phyloP scores from a whole-genome alignment of 2,797 vertebrate species.

The Sebastes kiyomatsui region DNA sequence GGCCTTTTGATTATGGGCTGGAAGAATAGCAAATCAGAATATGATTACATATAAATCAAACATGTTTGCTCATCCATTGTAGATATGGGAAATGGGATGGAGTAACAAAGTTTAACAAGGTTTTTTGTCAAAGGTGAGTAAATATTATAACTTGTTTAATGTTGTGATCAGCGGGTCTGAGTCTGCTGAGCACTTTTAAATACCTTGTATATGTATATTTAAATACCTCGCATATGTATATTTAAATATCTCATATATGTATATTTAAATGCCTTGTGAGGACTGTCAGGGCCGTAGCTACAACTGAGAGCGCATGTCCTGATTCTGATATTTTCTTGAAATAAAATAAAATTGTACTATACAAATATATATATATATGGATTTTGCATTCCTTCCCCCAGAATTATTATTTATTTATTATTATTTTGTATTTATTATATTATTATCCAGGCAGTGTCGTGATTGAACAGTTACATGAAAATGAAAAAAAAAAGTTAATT shows the following conservation, averaged over 20 bases:
- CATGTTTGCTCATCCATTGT: constrained; percentile 1
- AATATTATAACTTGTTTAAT: not conserved
- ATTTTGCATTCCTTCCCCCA: no score
- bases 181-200: not conserved
- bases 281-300: not conserved
- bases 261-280: not conserved
- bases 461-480: not conserved
- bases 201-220: not conserved
- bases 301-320: not conserved
- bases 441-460: no score
- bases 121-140: constrained; percentile 17
- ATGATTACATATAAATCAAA: constrained; percentile 43
- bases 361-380: no score
- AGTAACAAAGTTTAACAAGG: not conserved
- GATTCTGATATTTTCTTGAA: no score
- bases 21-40: constrained; percentile 43
- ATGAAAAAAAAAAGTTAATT: not conserved
- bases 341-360: no score
- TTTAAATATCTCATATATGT: not conserved
- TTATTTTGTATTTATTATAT: no score
- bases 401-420: no score
- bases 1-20: constrained; percentile 25
- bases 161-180: not conserved
- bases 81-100: not conserved
- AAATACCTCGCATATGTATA: not conserved